Base-by-base conservation (phyloP, 2,113 vertebrate genomes). In the Chlamydotis undulata region DNA sequence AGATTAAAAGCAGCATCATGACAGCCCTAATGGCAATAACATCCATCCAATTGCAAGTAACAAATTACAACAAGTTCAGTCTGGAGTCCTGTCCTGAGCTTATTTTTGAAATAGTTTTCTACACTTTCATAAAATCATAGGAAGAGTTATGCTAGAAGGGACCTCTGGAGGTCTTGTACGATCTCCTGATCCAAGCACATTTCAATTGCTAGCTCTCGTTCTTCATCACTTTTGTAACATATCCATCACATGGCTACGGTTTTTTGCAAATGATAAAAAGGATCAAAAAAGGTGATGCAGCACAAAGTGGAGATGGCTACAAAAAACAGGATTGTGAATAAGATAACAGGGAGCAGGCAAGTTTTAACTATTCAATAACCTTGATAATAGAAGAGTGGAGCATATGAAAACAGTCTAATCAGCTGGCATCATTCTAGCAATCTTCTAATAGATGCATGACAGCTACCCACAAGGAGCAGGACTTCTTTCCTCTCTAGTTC, bases 241-340 rank as follows among this genome's bases (percentile, higher is more conserved):
- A 25, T 45, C 19, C 14, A 18, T 25, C 12, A 4, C 29, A n/a
- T 5, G 1, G 0, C 23, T 81, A 6, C 1, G 7, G 0, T 19
- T 55, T 80, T 71, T 67, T 75, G 39, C 31, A 75, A 52, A 47
- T 59, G 52, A 53, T 28, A 82, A 74, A 87, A 84, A 28, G 6
- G 12, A 49, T 26, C 14, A 22, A 19, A 35, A 52, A 50, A 85
- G 11, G 15, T n/a, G 61, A 41, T 55, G 25, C 28, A 56, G 23
- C 12, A 53, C 12, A 19, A 75, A 55, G 35, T 43, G 24, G 28
- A 79, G 52, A 41, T 14, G 6, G n/a, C 29, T 52, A 60, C 61
- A 88, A 59, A 90, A 79, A 19, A 45, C 28, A 28, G 7, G 19
- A 55, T 4, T 18, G 9, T 60, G 15, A 45, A 33, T 50, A 63